Conservation (phyloP, 2,113 vertebrate genomes). For the Thymallus thymallus region DNA sequence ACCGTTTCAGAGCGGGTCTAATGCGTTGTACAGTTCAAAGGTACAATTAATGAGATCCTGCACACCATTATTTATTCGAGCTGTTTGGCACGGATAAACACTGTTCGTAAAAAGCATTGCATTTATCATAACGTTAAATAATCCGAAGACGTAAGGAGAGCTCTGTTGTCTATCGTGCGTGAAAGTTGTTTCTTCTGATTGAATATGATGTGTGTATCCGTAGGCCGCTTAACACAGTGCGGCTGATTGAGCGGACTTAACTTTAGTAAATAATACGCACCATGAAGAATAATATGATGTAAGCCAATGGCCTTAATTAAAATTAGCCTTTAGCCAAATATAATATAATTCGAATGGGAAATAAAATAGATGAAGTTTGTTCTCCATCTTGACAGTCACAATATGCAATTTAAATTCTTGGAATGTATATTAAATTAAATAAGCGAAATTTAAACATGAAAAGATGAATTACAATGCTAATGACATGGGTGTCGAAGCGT, state of each 20-base stretch:
- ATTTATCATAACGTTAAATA: neutral
- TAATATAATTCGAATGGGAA: too few relatives aligned
- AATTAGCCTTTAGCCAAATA: neutral
- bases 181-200: neutral
- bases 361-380: neutral
- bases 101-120: neutral
- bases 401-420: constrained; percentile 43
- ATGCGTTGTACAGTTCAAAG: neutral
- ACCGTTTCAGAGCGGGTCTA: too few relatives aligned
- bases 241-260: constrained; percentile 44
- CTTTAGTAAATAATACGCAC: too few relatives aligned
- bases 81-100: neutral
- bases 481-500: constrained; percentile 84
- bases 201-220: too few relatives aligned
- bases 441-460: constrained; percentile 82
- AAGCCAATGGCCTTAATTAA: neutral
- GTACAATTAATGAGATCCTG: neutral
- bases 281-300: neutral
- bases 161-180: neutral
- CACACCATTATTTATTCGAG: neutral
- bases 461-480: constrained; percentile 87
- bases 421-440: constrained; percentile 70
- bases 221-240: constrained; percentile 28
- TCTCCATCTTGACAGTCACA: neutral
- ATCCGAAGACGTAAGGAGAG: too few relatives aligned